These are phyloP conservation scores for Hydrotaea cyrtoneurina DNA, from an alignment of 2,888 invertebrate genomes.

Conservation along the genomic window DNA sequence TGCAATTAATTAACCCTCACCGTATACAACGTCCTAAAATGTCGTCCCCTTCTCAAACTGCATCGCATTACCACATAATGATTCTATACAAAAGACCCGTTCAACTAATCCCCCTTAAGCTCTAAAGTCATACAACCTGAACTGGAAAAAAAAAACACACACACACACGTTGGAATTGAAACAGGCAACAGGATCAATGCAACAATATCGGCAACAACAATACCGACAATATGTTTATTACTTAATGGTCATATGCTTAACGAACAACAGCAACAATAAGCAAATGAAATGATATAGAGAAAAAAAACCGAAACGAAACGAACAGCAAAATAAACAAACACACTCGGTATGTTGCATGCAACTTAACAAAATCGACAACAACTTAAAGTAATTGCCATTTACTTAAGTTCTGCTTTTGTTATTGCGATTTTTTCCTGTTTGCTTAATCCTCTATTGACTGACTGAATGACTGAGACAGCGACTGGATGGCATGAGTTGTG, in stretches of 20 bases:
- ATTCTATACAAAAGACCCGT: conserved; percentile 38
- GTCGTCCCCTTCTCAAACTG: neutral
- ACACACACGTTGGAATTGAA: neutral
- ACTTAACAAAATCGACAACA: conserved; percentile 52
- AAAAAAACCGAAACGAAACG: conserved; percentile 6
- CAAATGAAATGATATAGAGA: too few relatives aligned
- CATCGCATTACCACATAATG: neutral
- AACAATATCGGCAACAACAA: conserved; percentile 38
- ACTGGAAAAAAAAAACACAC: neutral
- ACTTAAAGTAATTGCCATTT: conserved; percentile 63
- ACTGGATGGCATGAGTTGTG: neutral
- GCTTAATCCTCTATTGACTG: conserved; percentile 54
- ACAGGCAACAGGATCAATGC: conserved; percentile 51
- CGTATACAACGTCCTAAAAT: too few relatives aligned
- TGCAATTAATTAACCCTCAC: too few relatives aligned
- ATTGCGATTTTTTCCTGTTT: conserved; percentile 36
- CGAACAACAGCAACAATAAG: conserved; percentile 24
- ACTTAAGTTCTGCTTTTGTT: conserved; percentile 51
- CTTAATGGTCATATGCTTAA: conserved; percentile 57
- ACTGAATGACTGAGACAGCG: neutral
- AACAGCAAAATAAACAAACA: conserved; percentile 42
- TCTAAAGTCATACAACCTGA: neutral
- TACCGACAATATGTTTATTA: conserved; percentile 62
- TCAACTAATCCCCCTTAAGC: conserved; percentile 41
- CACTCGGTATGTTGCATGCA: conserved; percentile 54